Conservation (phyloP, 1,140 invertebrate genomes). For the Galendromus occidentalis region DNA sequence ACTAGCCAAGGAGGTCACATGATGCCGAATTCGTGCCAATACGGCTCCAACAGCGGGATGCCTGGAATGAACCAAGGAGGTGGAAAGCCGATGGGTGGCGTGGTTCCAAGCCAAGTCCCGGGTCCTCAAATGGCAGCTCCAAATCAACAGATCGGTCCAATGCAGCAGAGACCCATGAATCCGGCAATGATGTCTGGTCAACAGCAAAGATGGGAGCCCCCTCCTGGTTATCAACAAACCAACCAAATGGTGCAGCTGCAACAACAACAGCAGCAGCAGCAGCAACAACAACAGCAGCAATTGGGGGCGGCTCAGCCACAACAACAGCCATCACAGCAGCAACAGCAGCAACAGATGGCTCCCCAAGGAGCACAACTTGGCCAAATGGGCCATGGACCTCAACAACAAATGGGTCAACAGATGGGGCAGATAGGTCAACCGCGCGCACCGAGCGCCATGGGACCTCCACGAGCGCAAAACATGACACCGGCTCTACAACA, state of each 20-base stretch:
- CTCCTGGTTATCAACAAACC: constrained; percentile 22
- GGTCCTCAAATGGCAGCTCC: constrained; percentile 30
- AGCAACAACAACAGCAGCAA: constrained; percentile 20
- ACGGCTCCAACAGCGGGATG: constrained; percentile 9
- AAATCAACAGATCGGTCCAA: constrained; percentile 21
- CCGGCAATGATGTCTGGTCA: constrained; percentile 23
- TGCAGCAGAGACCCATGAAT: constrained; percentile 19
- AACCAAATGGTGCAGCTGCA: constrained; percentile 24
- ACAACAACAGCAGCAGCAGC: constrained; percentile 21
- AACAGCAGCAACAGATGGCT: constrained; percentile 19
- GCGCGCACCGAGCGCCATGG: constrained; percentile 12
- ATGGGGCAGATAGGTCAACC: background rate
- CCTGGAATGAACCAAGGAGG: background rate
- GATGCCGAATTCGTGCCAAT: constrained; percentile 11
- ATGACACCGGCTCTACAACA: constrained; percentile 53
- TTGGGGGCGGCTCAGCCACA: constrained; percentile 17
- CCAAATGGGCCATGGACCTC: background rate
- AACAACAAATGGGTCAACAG: background rate
- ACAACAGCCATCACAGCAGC: constrained; percentile 17
- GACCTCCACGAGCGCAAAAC: constrained; percentile 15
- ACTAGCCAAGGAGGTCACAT: constrained; percentile 14
- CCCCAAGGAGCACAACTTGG: constrained; percentile 13
- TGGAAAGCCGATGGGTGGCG: constrained; percentile 3
- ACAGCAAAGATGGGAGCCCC: constrained; percentile 23
- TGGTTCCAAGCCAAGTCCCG: constrained; percentile 5